Evolutionary conservation across 2,797 vertebrate genomes (phyloP).

Genomic region (Platyrinchus mystaceus): DNA sequence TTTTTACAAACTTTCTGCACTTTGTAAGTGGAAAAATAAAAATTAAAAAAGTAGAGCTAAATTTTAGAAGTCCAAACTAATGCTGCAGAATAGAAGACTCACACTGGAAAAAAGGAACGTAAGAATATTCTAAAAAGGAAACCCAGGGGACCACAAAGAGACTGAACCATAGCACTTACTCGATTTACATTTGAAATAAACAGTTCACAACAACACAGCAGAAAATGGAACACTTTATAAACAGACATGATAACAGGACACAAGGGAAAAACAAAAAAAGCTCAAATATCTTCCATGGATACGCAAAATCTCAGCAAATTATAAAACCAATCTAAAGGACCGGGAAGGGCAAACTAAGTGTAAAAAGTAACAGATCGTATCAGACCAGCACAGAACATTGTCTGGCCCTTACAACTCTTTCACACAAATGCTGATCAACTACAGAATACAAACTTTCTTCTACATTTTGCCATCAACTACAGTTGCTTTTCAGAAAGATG

Average conservation of each 20-base stretch:
- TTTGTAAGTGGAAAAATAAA: neutral
- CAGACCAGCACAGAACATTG: neutral
- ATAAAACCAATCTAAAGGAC: neutral
- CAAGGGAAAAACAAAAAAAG: neutral
- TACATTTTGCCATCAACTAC: neutral
- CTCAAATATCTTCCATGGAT: neutral
- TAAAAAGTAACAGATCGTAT: neutral
- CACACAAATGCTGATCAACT: fast-evolving
- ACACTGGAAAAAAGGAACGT: neutral
- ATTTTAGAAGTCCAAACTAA: neutral
- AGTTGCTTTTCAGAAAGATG: neutral
- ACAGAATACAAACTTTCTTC: neutral
- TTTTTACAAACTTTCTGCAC: neutral
- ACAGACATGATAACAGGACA: neutral
- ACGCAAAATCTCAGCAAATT: neutral
- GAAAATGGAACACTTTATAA: neutral
- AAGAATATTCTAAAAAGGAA: neutral
- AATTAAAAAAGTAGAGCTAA: neutral
- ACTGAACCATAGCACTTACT: neutral
- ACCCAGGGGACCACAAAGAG: neutral
- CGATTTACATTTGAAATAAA: neutral
- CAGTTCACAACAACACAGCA: neutral
- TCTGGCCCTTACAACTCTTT: neutral
- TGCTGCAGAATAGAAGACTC: neutral
- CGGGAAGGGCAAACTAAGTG: neutral